Percentiles rank a stretch among this genome's conserved stretches.
These are phyloP conservation scores for Oncopodura yosiiana DNA, from an alignment of 1,140 invertebrate genomes.

Conservation along the genomic window DNA sequence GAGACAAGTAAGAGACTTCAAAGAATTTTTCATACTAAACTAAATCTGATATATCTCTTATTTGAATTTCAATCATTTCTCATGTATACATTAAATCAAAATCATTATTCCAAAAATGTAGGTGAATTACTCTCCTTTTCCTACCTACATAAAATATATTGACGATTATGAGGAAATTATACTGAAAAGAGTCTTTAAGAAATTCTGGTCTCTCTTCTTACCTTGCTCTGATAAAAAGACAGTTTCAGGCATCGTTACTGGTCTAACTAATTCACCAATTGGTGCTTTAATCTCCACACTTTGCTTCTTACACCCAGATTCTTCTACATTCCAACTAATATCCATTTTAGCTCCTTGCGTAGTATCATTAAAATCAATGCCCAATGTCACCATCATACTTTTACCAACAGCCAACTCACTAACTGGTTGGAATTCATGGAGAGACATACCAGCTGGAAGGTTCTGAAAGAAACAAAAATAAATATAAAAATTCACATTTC, in stretches of 20 bases:
- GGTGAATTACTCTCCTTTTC: neutral
- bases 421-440: constrained; percentile 75
- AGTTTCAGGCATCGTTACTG: constrained; percentile 64
- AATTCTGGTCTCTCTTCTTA: too few relatives aligned
- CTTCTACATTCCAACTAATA: constrained; percentile 50
- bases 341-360: constrained; percentile 77
- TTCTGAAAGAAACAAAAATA: constrained; percentile 39
- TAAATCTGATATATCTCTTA: too few relatives aligned
- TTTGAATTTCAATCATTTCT: too few relatives aligned
- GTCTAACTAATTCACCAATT: constrained; percentile 78
- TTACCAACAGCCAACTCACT: constrained; percentile 48
- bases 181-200: constrained; percentile 7
- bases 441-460: constrained; percentile 57
- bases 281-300: constrained; percentile 64
- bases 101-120: too few relatives aligned
- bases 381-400: constrained; percentile 57
- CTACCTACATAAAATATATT: neutral
- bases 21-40: too few relatives aligned
- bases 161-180: neutral
- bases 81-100: too few relatives aligned
- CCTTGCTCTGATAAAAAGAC: constrained; percentile 66
- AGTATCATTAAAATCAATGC: constrained; percentile 89
- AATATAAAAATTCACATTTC: neutral
- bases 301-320: constrained; percentile 42
- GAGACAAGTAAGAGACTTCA: too few relatives aligned